These are phyloP conservation scores for Colistium nudipinnis DNA, from an alignment of 2,113 vertebrate genomes.

Conservation along the genomic window DNA sequence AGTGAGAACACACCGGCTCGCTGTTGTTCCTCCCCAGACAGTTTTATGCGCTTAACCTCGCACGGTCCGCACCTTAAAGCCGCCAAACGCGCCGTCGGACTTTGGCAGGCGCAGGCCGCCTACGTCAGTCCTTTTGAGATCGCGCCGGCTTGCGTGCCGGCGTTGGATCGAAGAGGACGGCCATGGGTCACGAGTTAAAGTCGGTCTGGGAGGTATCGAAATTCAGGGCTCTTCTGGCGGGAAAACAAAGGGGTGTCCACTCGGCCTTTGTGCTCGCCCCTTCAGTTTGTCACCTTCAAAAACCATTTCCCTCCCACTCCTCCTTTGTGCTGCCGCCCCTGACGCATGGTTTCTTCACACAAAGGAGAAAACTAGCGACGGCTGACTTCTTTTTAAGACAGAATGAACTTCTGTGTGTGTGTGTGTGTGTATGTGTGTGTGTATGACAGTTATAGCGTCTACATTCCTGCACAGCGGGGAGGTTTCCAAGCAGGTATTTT, in stretches of 20 bases:
- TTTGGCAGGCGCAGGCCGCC: not conserved
- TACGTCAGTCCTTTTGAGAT: conserved; percentile 12
- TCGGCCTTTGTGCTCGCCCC: conserved; percentile 67
- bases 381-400: conserved; percentile 46
- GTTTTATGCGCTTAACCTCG: conserved; percentile 2
- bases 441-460: conserved; percentile 67
- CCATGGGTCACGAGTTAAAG: conserved; percentile 45
- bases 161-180: conserved; percentile 5
- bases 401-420: conserved; percentile 36
- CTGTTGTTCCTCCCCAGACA: not conserved
- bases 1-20: conserved; percentile 30
- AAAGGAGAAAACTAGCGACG: conserved; percentile 63
- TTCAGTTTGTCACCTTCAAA: conserved; percentile 72
- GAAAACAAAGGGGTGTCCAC: conserved; percentile 54
- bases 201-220: conserved; percentile 38
- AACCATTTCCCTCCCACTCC: conserved; percentile 61
- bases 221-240: conserved; percentile 25
- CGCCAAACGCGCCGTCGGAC: conserved; percentile 15
- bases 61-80: conserved; percentile 49
- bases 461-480: conserved; percentile 74
- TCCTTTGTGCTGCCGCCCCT: conserved; percentile 62
- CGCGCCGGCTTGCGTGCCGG: conserved; percentile 11
- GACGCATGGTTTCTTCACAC: conserved; percentile 50
- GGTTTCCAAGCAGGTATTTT: conserved; percentile 68
- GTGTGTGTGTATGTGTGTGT: conserved; percentile 23